Percentiles rank a stretch among this genome's conserved stretches.
Conservation (phyloP, 2,113 vertebrate genomes). For the Sitta europaea region DNA sequence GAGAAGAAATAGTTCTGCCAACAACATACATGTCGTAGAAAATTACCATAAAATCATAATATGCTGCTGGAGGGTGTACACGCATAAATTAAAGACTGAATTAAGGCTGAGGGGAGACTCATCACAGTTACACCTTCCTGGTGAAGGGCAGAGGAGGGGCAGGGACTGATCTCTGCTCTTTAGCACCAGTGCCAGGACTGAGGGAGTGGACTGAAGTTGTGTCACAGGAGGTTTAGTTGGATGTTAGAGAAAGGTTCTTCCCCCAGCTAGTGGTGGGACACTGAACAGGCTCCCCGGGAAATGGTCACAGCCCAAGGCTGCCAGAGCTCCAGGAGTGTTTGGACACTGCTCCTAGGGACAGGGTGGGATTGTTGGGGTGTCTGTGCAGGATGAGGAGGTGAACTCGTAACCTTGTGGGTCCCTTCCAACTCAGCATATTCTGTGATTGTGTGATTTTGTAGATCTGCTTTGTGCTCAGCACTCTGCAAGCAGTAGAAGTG, state of each 20-base stretch:
- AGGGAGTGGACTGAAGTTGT: neutral
- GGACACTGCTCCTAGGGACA: neutral
- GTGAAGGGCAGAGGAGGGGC: neutral
- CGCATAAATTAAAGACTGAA: neutral
- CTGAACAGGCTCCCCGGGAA: neutral
- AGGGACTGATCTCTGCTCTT: neutral
- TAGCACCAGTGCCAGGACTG: neutral
- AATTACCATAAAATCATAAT: neutral
- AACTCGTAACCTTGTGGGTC: accelerated
- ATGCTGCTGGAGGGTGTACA: neutral
- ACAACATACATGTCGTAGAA: neutral
- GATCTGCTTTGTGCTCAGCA: neutral
- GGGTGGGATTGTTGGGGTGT: neutral
- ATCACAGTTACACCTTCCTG: neutral
- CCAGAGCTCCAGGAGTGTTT: neutral
- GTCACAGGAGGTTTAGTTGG: neutral
- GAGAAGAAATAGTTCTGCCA: neutral
- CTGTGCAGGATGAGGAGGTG: neutral
- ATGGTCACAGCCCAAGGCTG: accelerated
- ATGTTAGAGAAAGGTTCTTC: neutral
- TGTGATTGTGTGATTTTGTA: neutral
- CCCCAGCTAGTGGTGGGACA: neutral
- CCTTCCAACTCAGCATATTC: neutral
- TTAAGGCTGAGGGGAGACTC: too few relatives aligned
- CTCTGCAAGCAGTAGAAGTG: neutral